Evolutionary conservation across 2,797 vertebrate genomes (phyloP), one percentile per base, ranked within the genome.

Genomic region (Trichosurus vulpecula): DNA sequence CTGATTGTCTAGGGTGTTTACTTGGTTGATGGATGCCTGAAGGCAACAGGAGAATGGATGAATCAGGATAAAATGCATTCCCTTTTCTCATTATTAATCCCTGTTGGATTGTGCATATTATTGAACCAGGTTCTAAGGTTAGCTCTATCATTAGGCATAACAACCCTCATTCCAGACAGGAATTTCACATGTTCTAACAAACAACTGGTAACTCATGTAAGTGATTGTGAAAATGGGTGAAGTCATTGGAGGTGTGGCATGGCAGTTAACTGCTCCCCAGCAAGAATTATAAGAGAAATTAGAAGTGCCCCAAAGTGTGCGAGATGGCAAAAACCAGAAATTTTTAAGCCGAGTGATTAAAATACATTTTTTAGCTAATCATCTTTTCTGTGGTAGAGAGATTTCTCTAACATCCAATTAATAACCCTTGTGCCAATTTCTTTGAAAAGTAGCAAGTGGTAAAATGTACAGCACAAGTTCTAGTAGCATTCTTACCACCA

Each of bases 281-380:
- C 54, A 90, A 90, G 94, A 94, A 95, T 97, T 96, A 93, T 91
- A 94, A 96, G 93, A 95, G 90, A 95, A 96, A 97, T 97, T 96
- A 97, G 96, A 98, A 96, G 97, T 97, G 96, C 96, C 97, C 96
- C 91, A 0, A 1, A 97, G 93, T 96, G 93, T 97, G 94, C 97
- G 96, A 97, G 96, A 97, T 97, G 97, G 94, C 96, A 92, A 96
- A 92, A 97, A 96, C 93, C 94, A 74, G 19, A 41, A 87, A 51
- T 10, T 47, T 87, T 81, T 22, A 81, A 81, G 22, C 41, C 27
- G 94, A 97, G 92, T 98, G 96, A 95, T 92, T 92, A 92, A 93
- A 96, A 96, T 93, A 96, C 94, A 66, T 97, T 96, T 97, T 90
- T 94, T 87, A 57, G 94, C 92, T 97, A 97, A 95, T 91, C 0